These are phyloP conservation scores for Crotophaga sulcirostris DNA, from an alignment of 2,113 vertebrate genomes.

Conservation along the genomic window DNA sequence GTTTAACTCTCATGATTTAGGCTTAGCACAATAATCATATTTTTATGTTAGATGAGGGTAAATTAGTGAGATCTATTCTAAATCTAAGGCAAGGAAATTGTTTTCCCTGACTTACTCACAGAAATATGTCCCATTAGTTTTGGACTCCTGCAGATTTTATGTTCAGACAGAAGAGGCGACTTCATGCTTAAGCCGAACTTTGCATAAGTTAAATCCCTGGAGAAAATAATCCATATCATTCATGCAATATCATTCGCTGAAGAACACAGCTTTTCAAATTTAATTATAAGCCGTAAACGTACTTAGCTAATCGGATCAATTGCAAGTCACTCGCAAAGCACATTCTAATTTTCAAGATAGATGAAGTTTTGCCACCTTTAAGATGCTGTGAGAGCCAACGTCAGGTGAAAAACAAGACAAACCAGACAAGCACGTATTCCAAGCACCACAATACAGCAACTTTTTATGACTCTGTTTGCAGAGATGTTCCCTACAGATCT, in stretches of 20 bases:
- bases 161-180: background rate
- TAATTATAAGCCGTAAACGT: constrained; percentile 50
- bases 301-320: constrained; percentile 68
- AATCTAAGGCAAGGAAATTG: background rate
- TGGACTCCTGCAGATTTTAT: background rate
- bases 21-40: background rate
- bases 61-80: constrained; percentile 3
- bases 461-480: constrained; percentile 50
- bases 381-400: constrained; percentile 26
- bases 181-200: constrained; percentile 16
- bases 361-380: constrained; percentile 70
- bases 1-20: background rate
- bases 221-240: background rate
- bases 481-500: constrained; percentile 44
- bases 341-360: constrained; percentile 69
- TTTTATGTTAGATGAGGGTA: background rate
- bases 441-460: constrained; percentile 26
- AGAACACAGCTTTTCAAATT: constrained; percentile 34
- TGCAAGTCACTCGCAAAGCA: constrained; percentile 60
- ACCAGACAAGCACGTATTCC: constrained; percentile 36
- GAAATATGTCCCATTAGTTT: background rate
- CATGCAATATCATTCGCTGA: background rate
- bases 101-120: background rate
- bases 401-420: constrained; percentile 60
- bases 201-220: background rate